These are phyloP conservation scores for Physocephala rufipes DNA, from an alignment of 2,888 invertebrate species.

Conservation along the genomic window DNA sequence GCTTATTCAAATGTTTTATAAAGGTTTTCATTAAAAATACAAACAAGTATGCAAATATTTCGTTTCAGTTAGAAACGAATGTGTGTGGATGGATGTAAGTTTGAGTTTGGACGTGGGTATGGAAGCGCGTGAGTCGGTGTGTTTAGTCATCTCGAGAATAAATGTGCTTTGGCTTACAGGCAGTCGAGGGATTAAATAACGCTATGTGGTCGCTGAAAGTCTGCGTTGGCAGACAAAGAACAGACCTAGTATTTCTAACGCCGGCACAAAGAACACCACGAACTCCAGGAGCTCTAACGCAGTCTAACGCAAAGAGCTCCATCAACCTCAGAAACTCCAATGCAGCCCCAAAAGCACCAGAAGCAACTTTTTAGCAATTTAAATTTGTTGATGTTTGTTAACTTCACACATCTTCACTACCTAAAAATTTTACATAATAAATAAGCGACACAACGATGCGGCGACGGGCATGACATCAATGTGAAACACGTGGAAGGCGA, in stretches of 20 bases:
- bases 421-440: conserved; percentile 39
- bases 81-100: neutral
- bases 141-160: no score
- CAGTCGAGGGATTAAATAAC: conserved; percentile 31
- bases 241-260: no score
- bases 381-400: conserved; percentile 50
- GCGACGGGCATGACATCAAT: neutral
- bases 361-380: conserved; percentile 44
- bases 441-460: conserved; percentile 49
- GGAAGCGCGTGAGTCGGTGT: no score
- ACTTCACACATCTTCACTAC: conserved; percentile 38
- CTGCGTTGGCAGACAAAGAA: neutral
- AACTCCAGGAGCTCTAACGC: neutral
- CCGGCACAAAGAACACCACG: no score
- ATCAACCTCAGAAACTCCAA: no score
- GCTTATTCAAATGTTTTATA: conserved; percentile 37
- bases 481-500: no score
- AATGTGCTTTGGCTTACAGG: conserved; percentile 24
- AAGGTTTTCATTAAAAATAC: conserved; percentile 34
- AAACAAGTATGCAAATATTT: conserved; percentile 22
- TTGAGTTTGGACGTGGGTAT: no score
- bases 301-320: neutral
- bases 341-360: no score
- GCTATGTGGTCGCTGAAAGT: conserved; percentile 3
- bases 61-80: neutral